Percentiles rank a stretch among this genome's conserved stretches.
Conservation (phyloP, 2,888 invertebrate genomes). For the Deilephila elpenor region DNA sequence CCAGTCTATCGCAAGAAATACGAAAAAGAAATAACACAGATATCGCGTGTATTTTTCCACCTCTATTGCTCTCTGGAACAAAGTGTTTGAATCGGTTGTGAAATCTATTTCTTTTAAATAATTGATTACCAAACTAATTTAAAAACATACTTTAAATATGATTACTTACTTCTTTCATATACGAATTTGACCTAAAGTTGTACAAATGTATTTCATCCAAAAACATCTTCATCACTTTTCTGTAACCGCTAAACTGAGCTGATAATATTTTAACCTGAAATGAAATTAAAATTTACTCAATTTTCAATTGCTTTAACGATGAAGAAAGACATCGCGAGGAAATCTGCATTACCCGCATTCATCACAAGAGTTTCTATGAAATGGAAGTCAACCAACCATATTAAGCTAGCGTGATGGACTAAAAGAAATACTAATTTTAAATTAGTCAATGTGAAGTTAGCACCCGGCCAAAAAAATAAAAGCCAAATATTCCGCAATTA, state of each 20-base stretch:
- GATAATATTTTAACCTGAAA: constrained; percentile 24
- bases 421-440: too few relatives aligned
- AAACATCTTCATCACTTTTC: constrained; percentile 18
- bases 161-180: constrained; percentile 20
- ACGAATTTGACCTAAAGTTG: constrained; percentile 13
- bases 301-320: not conserved
- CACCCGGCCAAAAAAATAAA: too few relatives aligned
- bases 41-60: constrained; percentile 37
- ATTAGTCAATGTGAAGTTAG: too few relatives aligned
- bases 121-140: too few relatives aligned
- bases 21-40: constrained; percentile 33
- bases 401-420: too few relatives aligned
- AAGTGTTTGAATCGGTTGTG: not conserved
- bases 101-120: too few relatives aligned
- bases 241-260: constrained; percentile 1
- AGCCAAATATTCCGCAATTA: too few relatives aligned
- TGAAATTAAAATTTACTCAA: not conserved
- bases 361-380: too few relatives aligned
- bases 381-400: too few relatives aligned
- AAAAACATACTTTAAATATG: too few relatives aligned
- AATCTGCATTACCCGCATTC: too few relatives aligned
- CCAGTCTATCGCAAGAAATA: constrained; percentile 32
- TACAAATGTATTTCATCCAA: constrained; percentile 25
- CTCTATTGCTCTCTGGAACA: constrained; percentile 36
- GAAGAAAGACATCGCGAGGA: not conserved